phyloP scores from a whole-genome alignment of 1,140 invertebrate species.

The Megathymus violae region DNA sequence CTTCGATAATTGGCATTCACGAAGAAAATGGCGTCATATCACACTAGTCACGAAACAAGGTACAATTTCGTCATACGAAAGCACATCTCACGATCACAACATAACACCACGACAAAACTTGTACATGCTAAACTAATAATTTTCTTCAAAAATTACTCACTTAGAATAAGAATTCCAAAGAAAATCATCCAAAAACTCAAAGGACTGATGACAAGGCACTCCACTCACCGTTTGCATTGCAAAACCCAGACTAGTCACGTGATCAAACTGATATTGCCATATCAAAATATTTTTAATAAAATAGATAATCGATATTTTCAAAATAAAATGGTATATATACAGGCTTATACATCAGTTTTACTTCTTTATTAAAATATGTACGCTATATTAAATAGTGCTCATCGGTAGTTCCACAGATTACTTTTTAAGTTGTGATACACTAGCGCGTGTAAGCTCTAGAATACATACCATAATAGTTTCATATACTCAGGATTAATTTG shows the following conservation, averaged over 20 bases:
- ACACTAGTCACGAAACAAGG: conserved; percentile 82
- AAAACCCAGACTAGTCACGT: conserved; percentile 83
- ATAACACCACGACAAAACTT: conserved; percentile 60
- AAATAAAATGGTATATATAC: too few species aligned
- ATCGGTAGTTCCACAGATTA: too few species aligned
- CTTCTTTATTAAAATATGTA: too few species aligned
- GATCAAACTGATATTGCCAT: conserved; percentile 62
- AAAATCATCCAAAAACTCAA: conserved; percentile 83
- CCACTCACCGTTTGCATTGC: conserved; percentile 84
- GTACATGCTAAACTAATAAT: conserved; percentile 62
- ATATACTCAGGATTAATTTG: too few species aligned
- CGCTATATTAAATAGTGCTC: too few species aligned
- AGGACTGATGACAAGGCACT: conserved; percentile 84
- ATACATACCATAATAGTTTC: too few species aligned
- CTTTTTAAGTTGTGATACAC: too few species aligned
- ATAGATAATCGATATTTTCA: too few species aligned
- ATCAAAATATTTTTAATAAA: conserved; percentile 32
- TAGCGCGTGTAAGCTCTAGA: too few species aligned
- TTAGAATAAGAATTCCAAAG: conserved; percentile 83
- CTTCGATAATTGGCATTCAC: conserved; percentile 81
- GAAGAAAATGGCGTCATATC: conserved; percentile 84
- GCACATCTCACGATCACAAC: conserved; percentile 68
- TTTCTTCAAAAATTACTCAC: conserved; percentile 78
- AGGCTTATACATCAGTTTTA: too few species aligned
- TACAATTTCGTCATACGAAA: conserved; percentile 78